Percentiles rank a stretch among this genome's conserved stretches.
phyloP scores from a whole-genome alignment of 2,888 invertebrate species.

The Drosophila stalkeri region DNA sequence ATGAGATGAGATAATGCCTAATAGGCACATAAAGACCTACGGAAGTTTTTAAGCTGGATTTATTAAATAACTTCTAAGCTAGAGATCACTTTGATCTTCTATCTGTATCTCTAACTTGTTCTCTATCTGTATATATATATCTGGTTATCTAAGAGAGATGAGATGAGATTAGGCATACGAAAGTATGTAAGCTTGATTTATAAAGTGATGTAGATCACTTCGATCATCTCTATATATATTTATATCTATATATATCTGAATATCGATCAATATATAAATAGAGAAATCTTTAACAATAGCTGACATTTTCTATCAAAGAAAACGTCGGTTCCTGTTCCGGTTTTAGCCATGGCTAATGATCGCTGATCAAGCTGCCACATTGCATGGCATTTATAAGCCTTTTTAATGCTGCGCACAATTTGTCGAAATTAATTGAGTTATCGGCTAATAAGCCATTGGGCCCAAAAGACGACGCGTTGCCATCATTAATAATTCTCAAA shows the following conservation, averaged over 20 bases:
- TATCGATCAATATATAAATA: not conserved
- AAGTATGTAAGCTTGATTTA: too few species aligned
- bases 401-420: slow-evolving; percentile 63
- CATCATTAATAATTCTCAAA: slow-evolving; percentile 79
- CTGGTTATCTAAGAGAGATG: too few species aligned
- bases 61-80: too few species aligned
- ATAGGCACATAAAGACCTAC: not conserved
- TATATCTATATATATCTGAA: not conserved
- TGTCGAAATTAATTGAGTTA: slow-evolving; percentile 78
- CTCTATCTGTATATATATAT: too few species aligned
- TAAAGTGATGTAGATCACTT: too few species aligned
- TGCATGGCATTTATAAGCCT: slow-evolving; percentile 36
- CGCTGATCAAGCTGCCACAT: slow-evolving; percentile 15
- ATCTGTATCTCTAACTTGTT: not conserved
- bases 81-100: not conserved
- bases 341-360: not conserved
- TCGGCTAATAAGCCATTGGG: slow-evolving; percentile 67
- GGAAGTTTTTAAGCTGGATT: not conserved
- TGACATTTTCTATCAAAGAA: not conserved
- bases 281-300: not conserved
- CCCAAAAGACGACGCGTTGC: slow-evolving; percentile 53
- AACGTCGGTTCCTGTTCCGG: slow-evolving; percentile 19
- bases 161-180: too few species aligned
- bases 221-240: not conserved
- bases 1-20: not conserved